These are phyloP conservation scores for Protobothrops mucrosquamatus DNA, from an alignment of 2,113 vertebrate genomes.

Conservation along the genomic window DNA sequence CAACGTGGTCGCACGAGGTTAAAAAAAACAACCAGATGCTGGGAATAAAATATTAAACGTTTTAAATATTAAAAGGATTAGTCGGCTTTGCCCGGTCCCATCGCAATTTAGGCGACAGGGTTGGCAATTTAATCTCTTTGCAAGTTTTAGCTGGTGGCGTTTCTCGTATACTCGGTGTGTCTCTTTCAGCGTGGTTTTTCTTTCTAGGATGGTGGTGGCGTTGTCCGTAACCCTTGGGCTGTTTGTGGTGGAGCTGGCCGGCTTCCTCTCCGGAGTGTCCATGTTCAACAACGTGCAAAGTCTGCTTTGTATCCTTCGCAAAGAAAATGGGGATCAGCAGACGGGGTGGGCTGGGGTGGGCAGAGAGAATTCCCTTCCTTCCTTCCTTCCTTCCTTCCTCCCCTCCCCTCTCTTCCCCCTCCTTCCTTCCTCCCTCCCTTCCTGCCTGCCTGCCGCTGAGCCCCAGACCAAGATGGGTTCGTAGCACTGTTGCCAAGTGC, in stretches of 20 bases:
- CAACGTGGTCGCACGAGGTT: neutral
- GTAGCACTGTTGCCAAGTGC: neutral
- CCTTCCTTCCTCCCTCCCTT: neutral
- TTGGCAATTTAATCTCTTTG: neutral
- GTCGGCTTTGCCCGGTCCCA: neutral
- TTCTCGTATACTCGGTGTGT: neutral
- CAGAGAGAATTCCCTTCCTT: fast-evolving
- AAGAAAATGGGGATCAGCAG: neutral
- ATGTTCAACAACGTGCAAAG: slow-evolving; percentile 87
- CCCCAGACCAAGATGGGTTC: neutral
- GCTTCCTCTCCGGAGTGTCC: slow-evolving; percentile 85
- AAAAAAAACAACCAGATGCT: neutral
- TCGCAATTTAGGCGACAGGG: neutral
- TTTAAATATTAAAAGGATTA: neutral
- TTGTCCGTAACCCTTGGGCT: slow-evolving; percentile 80
- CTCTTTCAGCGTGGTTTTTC: neutral
- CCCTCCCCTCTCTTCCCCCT: too few relatives aligned
- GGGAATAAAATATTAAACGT: neutral
- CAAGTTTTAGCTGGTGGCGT: neutral
- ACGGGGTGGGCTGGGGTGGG: too few relatives aligned
- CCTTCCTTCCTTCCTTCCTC: too few relatives aligned
- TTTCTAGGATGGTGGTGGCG: slow-evolving; percentile 77
- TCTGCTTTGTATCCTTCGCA: slow-evolving; percentile 86
- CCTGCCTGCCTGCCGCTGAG: neutral
- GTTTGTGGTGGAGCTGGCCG: slow-evolving; percentile 80